Evolutionary conservation across 2,113 vertebrate species (phyloP).

Genomic region (Ciconia maguari): DNA sequence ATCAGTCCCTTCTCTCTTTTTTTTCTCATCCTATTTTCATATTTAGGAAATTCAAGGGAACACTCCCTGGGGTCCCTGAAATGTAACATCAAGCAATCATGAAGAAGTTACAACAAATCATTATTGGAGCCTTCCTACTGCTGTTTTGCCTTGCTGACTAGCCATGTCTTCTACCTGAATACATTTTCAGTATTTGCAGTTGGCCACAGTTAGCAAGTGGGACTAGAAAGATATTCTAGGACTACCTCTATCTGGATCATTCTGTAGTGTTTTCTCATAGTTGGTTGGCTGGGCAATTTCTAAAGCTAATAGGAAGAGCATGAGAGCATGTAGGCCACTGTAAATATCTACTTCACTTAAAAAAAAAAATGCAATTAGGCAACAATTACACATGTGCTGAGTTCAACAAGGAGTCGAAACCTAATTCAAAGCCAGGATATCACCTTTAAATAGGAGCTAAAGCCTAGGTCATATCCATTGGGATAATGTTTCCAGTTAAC

Average conservation of each 20-base stretch:
- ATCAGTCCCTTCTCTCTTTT: neutral
- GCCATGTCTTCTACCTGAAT: neutral
- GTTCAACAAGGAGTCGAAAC: neutral
- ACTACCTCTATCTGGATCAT: neutral
- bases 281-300: neutral
- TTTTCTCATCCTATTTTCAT: neutral
- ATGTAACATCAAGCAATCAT: neutral
- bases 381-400: neutral
- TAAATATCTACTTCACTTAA: neutral
- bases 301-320: neutral
- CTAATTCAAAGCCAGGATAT: neutral
- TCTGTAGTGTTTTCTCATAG: neutral
- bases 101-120: neutral
- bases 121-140: neutral
- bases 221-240: neutral
- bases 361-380: neutral
- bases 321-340: neutral
- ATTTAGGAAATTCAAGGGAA: neutral
- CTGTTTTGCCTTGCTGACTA: neutral
- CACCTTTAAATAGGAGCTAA: slow-evolving; percentile 1
- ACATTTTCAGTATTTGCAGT: neutral
- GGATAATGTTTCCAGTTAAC: neutral
- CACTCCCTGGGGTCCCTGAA: neutral
- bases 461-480: neutral
- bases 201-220: neutral